A percentile compares a stretch with the other conserved stretches of the same genome.
phyloP scores from a whole-genome alignment of 2,797 vertebrate genomes.

The Emydoidea blandingii region DNA sequence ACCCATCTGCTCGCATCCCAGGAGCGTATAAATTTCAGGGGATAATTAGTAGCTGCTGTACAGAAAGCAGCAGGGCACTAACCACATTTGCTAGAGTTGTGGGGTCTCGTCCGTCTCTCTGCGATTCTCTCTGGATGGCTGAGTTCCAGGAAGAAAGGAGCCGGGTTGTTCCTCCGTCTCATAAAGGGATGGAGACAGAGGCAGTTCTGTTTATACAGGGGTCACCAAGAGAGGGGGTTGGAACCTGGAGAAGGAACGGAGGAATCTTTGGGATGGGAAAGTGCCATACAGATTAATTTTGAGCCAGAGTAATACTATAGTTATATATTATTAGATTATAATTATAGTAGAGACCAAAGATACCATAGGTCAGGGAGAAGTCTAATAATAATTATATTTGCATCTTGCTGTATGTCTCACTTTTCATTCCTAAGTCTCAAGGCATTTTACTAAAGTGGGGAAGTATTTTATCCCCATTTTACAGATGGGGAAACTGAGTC shows the following conservation, averaged over 20 bases:
- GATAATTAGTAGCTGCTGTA: slow-evolving; percentile 74
- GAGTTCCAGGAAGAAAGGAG: accelerated
- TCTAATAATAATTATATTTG: not conserved
- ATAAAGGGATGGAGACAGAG: not conserved
- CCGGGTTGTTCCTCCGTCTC: accelerated
- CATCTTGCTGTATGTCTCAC: not conserved
- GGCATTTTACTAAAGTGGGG: not conserved
- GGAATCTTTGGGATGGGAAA: not conserved
- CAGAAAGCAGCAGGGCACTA: slow-evolving; percentile 60
- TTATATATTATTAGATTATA: not conserved
- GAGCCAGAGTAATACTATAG: not conserved
- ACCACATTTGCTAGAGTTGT: slow-evolving; percentile 9
- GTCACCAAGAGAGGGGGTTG: accelerated
- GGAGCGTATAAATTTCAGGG: slow-evolving; percentile 73
- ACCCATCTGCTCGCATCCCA: slow-evolving; percentile 69
- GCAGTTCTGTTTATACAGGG: accelerated
- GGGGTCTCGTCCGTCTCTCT: not conserved
- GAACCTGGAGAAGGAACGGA: not conserved
- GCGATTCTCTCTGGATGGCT: not conserved
- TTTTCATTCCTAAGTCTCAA: accelerated
- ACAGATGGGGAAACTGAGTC: accelerated
- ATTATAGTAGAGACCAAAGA: not conserved
- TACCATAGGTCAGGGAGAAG: not conserved
- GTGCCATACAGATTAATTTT: accelerated
- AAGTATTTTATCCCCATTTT: not conserved